Evolutionary conservation across 2,797 vertebrate species (phyloP).

Genomic region (Eidolon dupreanum): DNA sequence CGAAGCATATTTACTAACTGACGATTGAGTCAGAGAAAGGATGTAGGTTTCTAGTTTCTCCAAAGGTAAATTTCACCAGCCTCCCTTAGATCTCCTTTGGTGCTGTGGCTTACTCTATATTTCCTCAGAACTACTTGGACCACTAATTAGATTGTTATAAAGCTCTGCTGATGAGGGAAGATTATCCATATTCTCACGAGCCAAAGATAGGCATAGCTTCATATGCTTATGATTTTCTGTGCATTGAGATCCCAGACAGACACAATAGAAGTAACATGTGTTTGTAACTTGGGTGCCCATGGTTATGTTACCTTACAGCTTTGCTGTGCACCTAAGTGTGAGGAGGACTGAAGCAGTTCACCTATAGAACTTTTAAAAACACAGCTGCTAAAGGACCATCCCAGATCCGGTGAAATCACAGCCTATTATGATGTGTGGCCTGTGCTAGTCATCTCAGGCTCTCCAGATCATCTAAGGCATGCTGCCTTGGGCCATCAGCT

Average conservation of each 20-base stretch:
- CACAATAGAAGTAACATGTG: accelerated
- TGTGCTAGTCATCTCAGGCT: background rate
- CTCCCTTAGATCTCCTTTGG: background rate
- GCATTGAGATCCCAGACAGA: background rate
- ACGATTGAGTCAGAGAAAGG: background rate
- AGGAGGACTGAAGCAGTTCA: background rate
- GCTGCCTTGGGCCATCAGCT: background rate
- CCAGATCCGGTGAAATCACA: too few relatives aligned
- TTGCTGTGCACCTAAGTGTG: background rate
- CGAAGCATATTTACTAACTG: background rate
- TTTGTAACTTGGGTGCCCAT: background rate
- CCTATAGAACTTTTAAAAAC: background rate
- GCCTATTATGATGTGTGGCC: background rate
- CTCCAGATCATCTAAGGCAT: background rate
- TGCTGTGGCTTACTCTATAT: accelerated
- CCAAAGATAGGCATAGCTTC: background rate
- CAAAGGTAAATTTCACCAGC: background rate
- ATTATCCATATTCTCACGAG: accelerated
- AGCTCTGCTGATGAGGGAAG: background rate
- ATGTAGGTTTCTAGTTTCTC: background rate
- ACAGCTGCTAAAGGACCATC: too few relatives aligned
- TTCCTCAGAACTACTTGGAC: background rate
- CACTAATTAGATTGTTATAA: background rate
- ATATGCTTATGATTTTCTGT: accelerated
- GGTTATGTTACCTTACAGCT: background rate